Evolutionary conservation across 2,797 vertebrate species (phyloP).

Genomic region (Scolopax rusticola): DNA sequence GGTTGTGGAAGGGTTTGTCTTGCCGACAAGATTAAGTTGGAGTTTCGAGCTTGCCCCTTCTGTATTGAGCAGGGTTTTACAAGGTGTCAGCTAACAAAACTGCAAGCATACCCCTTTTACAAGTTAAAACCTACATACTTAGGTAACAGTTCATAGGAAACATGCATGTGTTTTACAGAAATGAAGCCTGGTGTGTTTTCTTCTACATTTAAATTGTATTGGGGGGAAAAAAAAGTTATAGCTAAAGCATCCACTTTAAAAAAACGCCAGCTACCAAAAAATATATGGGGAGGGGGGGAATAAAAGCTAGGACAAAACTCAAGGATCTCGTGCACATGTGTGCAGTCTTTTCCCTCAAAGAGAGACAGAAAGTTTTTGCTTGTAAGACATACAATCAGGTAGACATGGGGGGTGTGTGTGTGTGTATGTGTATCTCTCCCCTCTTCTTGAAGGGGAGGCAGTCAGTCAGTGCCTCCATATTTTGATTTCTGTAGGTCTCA

Average conservation of each 20-base stretch:
- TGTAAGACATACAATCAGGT: neutral
- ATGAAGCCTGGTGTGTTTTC: neutral
- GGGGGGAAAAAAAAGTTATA: neutral
- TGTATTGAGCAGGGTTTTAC: neutral
- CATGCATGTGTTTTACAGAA: neutral
- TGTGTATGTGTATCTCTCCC: accelerated
- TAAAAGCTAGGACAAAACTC: neutral
- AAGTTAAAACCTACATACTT: neutral
- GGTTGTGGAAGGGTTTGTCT: neutral
- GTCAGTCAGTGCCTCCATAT: neutral
- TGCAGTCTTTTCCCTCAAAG: neutral
- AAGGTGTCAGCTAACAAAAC: neutral
- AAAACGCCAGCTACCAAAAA: neutral
- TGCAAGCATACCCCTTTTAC: neutral
- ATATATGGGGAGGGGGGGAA: too few species aligned
- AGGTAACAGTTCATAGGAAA: neutral
- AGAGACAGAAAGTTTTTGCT: neutral
- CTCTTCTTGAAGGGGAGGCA: neutral
- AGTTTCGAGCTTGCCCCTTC: neutral
- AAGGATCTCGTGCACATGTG: accelerated
- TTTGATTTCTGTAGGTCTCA: neutral
- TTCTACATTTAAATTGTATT: neutral
- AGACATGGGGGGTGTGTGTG: accelerated
- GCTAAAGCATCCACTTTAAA: neutral
- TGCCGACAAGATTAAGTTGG: accelerated